A percentile compares a stretch with the other conserved stretches of the same genome.
Conservation (phyloP, 2,888 invertebrate species). For the Proisotoma minuta region DNA sequence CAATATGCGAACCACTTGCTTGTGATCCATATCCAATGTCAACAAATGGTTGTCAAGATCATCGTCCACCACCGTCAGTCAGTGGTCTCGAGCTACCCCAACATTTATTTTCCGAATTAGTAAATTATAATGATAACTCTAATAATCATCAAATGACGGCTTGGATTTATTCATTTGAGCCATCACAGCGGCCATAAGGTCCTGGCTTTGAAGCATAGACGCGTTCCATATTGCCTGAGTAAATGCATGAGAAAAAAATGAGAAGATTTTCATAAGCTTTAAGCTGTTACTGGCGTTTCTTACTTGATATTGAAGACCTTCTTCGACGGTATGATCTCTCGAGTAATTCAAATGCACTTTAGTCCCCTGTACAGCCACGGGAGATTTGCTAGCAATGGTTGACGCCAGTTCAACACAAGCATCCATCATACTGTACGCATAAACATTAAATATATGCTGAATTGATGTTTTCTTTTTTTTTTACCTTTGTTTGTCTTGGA, state of each 20-base stretch:
- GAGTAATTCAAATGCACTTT: slow-evolving; percentile 80
- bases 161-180: slow-evolving; percentile 64
- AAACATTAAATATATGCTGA: not conserved
- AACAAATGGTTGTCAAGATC: slow-evolving; percentile 6
- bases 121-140: not conserved
- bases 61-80: no score
- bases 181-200: slow-evolving; percentile 72
- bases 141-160: slow-evolving; percentile 8
- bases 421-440: slow-evolving; percentile 60
- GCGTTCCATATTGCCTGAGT: slow-evolving; percentile 73
- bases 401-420: slow-evolving; percentile 70
- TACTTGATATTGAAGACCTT: slow-evolving; percentile 87
- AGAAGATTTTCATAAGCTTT: no score
- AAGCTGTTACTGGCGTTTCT: no score
- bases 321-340: slow-evolving; percentile 77
- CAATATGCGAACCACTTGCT: no score
- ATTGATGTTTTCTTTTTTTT: not conserved
- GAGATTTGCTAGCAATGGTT: slow-evolving; percentile 80
- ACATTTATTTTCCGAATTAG: not conserved
- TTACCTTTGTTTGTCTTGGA: slow-evolving; percentile 65
- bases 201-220: slow-evolving; percentile 85
- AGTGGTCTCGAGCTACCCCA: not conserved
- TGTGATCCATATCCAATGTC: not conserved
- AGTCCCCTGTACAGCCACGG: slow-evolving; percentile 88
- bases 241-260: no score